Evolutionary conservation across 2,113 vertebrate species (phyloP), one percentile per base, ranked within the genome.

Genomic region (Pseudorasbora parva): DNA sequence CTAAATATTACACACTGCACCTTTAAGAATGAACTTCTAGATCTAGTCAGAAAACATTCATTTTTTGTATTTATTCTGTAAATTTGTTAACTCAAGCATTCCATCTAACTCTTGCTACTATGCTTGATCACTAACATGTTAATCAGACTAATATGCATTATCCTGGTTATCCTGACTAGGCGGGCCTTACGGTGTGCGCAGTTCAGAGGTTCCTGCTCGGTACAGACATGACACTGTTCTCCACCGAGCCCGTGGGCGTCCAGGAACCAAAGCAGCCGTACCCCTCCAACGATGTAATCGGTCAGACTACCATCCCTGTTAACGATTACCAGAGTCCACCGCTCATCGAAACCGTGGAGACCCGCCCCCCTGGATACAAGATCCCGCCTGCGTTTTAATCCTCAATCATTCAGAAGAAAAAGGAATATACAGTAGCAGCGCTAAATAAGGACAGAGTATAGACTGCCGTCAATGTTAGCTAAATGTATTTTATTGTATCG

Each of bases 291-390:
- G 97, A 96, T 9, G 95, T 95, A 0, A 85, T 84, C 5, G 85
- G 86, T 56, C 87, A 88, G 21, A 91, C 90, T 49, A 94, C 93
- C 69, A 92, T 96, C 51, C 96, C 98, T 76, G 96, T 93, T 92
- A 94, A 97, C 81, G 95, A 95, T 91, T 98, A 98, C 89, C 97
- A 98, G 92, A 97, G 96, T 84, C 96, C 97, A 0, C 96, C 97
- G 1, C 98, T 99, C 93, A 96, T 95, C 30, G 96, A 99, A 88
- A 97, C 95, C 82, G 90, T 96, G 88, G 96, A 97, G 85, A 89
- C 96, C 89, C 95, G 93, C 89, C 95, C 96, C 51, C 97, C 94
- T 91, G 96, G 94, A 83, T 98, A 96, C 93, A 97, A 95, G 93
- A 95, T 96, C 93, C 96, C 93, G 81, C 96, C 81, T 89, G 97